These are phyloP conservation scores for Melikaiella ostensackeni DNA, from an alignment of 2,888 invertebrate species.

Conservation along the genomic window DNA sequence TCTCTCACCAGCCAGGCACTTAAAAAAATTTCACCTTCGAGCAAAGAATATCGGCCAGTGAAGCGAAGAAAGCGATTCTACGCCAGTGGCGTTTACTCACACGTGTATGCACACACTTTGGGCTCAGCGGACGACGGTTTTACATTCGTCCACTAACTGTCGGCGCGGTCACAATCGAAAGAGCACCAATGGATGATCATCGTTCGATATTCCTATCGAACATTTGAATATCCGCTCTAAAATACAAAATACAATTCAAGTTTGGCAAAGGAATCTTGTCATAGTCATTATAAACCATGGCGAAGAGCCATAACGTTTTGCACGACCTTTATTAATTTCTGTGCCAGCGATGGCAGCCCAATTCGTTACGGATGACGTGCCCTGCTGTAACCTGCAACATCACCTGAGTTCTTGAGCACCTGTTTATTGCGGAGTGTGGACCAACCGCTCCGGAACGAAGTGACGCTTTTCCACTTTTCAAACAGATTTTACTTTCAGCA, in stretches of 20 bases:
- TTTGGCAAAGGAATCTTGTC: background rate
- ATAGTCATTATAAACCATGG: background rate
- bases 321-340: constrained; percentile 30
- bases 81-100: constrained; percentile 21
- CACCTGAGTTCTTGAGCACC: constrained; percentile 40
- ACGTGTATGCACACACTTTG: constrained; percentile 41
- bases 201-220: constrained; percentile 12
- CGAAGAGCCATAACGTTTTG: background rate
- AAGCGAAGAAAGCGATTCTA: constrained; percentile 10
- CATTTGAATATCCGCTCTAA: background rate
- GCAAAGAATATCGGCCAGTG: constrained; percentile 2
- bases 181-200: constrained; percentile 26
- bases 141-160: constrained; percentile 55
- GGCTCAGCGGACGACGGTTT: constrained; percentile 47
- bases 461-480: constrained; percentile 45
- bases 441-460: constrained; percentile 50
- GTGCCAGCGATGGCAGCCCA: constrained; percentile 25
- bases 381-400: constrained; percentile 27
- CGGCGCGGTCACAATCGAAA: constrained; percentile 41
- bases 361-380: constrained; percentile 43
- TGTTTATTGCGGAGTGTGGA: constrained; percentile 53
- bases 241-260: background rate
- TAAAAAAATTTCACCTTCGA: constrained; percentile 37
- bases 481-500: constrained; percentile 28
- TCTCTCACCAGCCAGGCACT: constrained; percentile 19